Percentiles rank a stretch among this genome's conserved stretches.
phyloP scores from a whole-genome alignment of 2,888 invertebrate genomes.

The Brachylomia viminalis region DNA sequence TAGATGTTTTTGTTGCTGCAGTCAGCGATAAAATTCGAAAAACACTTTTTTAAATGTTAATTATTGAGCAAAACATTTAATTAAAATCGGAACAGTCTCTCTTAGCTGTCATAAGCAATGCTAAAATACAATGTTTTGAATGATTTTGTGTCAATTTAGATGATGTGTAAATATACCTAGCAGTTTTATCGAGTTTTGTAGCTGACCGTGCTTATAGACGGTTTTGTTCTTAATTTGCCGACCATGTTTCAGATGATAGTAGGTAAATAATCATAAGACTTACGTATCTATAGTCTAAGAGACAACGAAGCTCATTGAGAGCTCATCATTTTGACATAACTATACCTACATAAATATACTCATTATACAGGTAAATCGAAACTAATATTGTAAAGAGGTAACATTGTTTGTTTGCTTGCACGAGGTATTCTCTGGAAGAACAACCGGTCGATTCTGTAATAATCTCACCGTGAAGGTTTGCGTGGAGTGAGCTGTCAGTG shows the following conservation, averaged over 20 bases:
- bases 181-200: not conserved
- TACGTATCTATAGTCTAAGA: not conserved
- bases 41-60: not conserved
- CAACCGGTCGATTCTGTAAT: no score
- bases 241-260: not conserved
- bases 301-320: not conserved
- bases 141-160: not conserved
- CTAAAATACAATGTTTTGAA: not conserved
- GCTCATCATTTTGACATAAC: no score
- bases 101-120: not conserved
- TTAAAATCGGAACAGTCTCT: not conserved
- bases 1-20: conserved; percentile 1
- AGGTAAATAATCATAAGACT: not conserved
- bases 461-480: no score
- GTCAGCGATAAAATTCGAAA: no score
- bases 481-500: no score
- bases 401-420: not conserved
- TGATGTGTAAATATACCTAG: not conserved
- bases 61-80: not conserved
- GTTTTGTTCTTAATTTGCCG: not conserved
- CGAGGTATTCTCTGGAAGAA: not conserved
- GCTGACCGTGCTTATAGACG: not conserved
- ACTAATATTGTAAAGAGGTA: not conserved
- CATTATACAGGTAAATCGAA: not conserved
- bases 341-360: not conserved